Base-by-base conservation (phyloP, 2,797 vertebrate species). In the Rousettus madagascariensis region DNA sequence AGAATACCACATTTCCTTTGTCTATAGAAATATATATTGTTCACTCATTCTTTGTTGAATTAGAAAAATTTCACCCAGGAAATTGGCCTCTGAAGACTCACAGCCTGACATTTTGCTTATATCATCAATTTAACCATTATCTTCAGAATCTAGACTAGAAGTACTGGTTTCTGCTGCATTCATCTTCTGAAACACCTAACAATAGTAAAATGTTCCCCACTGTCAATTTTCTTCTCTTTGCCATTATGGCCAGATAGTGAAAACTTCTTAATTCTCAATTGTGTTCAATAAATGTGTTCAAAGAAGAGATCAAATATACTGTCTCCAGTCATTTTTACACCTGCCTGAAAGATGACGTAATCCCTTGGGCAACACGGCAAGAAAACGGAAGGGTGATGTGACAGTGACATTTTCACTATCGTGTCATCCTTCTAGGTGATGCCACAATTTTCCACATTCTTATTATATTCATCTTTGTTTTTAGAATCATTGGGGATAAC, bases 191-290 rank as follows among this genome's bases (percentile, higher is more conserved):
- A 13, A 86, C 33, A 87, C 4, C 33, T 36, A 38, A 87, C 59
- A 75, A 59, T 1, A 68, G n/a, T 66, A 26, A 87, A 80, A 43
- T 51, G 28, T 10, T 87, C 74, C 41, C 68, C 26, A 59, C 16
- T 24, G 22, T 43, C 22, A 30, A 83, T 61, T 86, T 75, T 51
- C 17, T 53, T 68, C 59, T 90, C 38, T 65, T 75, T 57, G 43
- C 36, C 51, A 78, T 75, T 30, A 53, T 8, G 59, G 57, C 75
- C 75, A 74, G 51, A 61, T 69, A 83, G 51, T 7, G 6, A 83
- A 77, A 33, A 41, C 61, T 77, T 95, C 11, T 77, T 24, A 92
- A 83, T n/a, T 92, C 69, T 87, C 77, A 86, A 71, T 10, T 43
- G 46, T 71, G 41, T 79, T 78, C 7, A 63, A 83, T 53, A 88